A percentile compares a stretch with the other conserved stretches of the same genome.
Conservation (phyloP, 2,797 vertebrate genomes). For the Arremon aurantiirostris region DNA sequence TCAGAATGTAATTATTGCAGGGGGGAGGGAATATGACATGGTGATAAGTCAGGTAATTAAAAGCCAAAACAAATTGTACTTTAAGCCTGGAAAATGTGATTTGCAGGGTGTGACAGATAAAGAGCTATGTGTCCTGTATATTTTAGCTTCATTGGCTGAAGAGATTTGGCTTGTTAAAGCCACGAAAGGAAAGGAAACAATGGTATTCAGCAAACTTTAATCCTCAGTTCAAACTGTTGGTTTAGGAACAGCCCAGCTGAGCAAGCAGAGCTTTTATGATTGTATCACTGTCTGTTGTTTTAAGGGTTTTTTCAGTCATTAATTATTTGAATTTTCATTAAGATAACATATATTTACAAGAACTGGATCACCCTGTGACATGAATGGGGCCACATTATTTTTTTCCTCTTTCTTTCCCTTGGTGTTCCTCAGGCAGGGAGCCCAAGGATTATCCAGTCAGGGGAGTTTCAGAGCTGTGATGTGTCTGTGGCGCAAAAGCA, state of each 20-base stretch:
- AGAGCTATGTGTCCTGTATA: not conserved
- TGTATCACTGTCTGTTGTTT: not conserved
- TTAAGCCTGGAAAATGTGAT: slow-evolving; percentile 60
- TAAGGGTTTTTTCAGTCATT: not conserved
- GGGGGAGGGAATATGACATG: slow-evolving; percentile 30
- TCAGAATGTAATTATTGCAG: slow-evolving; percentile 56
- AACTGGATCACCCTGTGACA: not conserved
- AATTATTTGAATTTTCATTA: not conserved
- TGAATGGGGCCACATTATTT: not conserved
- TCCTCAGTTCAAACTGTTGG: not conserved
- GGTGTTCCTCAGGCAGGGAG: not conserved
- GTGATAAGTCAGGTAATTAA: slow-evolving; percentile 66
- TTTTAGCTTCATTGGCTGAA: slow-evolving; percentile 16
- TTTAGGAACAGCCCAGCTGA: not conserved
- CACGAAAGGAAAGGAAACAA: not conserved
- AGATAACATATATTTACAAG: not conserved
- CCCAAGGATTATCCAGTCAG: not conserved
- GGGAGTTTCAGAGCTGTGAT: not conserved
- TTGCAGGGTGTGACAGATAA: slow-evolving; percentile 44
- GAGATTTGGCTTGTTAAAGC: not conserved
- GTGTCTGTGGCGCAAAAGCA: not conserved
- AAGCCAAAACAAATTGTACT: slow-evolving; percentile 56
- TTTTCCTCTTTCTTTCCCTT: not conserved
- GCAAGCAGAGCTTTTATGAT: not conserved
- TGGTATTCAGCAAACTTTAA: not conserved